Conservation (phyloP, 2,113 vertebrate species). For the Cheirogaleus medius region DNA sequence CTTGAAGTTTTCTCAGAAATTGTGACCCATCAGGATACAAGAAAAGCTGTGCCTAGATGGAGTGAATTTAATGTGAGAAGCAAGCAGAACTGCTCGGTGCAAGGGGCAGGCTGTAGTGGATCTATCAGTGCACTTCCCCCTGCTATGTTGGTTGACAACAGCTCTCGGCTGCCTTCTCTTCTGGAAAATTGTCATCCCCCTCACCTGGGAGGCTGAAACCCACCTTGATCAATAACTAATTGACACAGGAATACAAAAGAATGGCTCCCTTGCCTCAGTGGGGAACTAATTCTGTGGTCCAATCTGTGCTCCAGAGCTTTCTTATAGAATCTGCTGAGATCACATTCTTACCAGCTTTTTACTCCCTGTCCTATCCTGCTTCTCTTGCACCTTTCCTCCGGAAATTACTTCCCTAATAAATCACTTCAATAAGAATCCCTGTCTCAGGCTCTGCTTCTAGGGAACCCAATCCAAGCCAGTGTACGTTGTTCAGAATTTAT, state of each 20-base stretch:
- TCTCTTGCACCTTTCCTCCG: not conserved
- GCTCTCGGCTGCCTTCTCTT: not conserved
- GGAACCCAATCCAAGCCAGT: not conserved
- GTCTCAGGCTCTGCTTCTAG: not conserved
- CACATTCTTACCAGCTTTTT: not conserved
- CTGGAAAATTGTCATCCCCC: not conserved
- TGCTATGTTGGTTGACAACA: not conserved
- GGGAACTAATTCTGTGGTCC: not conserved
- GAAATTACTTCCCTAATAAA: not conserved
- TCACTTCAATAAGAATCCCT: not conserved
- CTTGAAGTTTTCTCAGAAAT: not conserved
- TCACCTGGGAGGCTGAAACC: not conserved
- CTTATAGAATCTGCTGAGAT: not conserved
- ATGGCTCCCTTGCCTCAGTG: not conserved
- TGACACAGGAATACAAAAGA: not conserved
- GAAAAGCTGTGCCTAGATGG: not conserved
- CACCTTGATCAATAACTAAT: not conserved
- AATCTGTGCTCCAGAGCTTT: not conserved
- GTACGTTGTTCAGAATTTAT: not conserved
- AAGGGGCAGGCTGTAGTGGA: not conserved
- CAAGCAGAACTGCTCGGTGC: not conserved
- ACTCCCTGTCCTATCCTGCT: not conserved
- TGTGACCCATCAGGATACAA: not conserved
- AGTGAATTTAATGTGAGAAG: not conserved
- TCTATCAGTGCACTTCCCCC: not conserved